Base-by-base conservation (phyloP, 2,888 invertebrate genomes). In the Linnaemya vulpina region DNA sequence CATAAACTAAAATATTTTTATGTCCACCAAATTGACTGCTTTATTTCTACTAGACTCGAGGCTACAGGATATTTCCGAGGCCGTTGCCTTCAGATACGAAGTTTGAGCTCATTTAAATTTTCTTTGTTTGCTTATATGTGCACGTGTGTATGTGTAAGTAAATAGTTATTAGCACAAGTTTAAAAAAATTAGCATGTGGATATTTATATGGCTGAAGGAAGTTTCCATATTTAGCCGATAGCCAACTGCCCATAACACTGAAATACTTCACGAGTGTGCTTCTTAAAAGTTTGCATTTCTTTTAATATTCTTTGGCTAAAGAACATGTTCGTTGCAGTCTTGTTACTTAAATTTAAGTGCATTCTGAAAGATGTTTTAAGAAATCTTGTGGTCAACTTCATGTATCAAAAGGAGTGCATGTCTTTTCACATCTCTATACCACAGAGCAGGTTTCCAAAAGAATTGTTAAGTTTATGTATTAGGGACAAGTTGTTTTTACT, bases 161-260 rank as follows among this genome's bases (percentile, higher is more conserved):
- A 4, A 1, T 51, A 20, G 20, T 74, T 74, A 81, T 81, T 81
- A 81, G 68, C 74, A 81, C 68, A 81, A 81, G 74, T 81, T 62
- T 68, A 53, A 63, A 58, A 60, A 49, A 74, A 74, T 81, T 62
- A 80, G 58, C 53, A 65, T 51, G 46, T 35, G 62, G 74, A 60
- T 13, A 55, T 70, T 70, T 38, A 38, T 0, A 49, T 40, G 55
- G 13, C 15, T 40, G 40, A 38, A 63, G 9, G n/a, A 46, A 20
- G 35, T 35, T 67, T 67, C 20, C 20, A 68, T 51, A 35, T 51
- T 51, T 38, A 68, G 67, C 38, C 67, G 51, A 51, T 67, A 67
- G 35, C 51, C 49, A 22, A 49, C 7, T 25, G 55, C 25, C 15
- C 25, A 25, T 25, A 55, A 15, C 10, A 35, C 13, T 25, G 13